Conservation (phyloP, 2,888 invertebrate species). For the Sceliomorpha sp. region DNA sequence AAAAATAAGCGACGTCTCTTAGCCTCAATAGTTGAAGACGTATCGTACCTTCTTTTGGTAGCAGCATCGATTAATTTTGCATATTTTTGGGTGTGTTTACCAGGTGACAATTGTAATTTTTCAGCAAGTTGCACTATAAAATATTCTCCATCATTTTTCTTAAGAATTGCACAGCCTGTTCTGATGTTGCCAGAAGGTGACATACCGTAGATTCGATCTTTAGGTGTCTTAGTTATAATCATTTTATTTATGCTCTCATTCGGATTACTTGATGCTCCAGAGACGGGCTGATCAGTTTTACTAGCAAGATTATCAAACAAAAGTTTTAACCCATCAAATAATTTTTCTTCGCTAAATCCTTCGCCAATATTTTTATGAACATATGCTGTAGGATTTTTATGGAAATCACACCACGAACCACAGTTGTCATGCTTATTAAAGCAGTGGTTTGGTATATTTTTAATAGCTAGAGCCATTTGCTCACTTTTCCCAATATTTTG, state of each 20-base stretch:
- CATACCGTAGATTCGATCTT: slow-evolving; percentile 31
- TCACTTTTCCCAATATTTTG: slow-evolving; percentile 36
- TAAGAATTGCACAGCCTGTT: too few relatives aligned
- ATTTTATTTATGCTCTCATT: slow-evolving; percentile 55
- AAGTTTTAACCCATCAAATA: slow-evolving; percentile 31
- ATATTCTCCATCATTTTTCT: too few relatives aligned
- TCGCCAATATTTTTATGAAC: slow-evolving; percentile 41
- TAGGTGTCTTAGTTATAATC: slow-evolving; percentile 49
- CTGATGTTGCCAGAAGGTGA: too few relatives aligned
- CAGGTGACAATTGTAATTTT: too few relatives aligned
- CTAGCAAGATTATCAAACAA: slow-evolving; percentile 40
- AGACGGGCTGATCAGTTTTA: slow-evolving; percentile 32
- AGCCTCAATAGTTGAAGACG: too few relatives aligned
- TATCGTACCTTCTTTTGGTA: too few relatives aligned
- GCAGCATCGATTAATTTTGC: too few relatives aligned
- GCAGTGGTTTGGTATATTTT: slow-evolving; percentile 50
- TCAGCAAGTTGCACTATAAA: too few relatives aligned
- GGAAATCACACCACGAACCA: slow-evolving; percentile 50
- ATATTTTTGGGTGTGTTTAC: too few relatives aligned
- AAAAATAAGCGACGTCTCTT: too few relatives aligned
- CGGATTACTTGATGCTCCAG: slow-evolving; percentile 46
- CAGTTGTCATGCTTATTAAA: slow-evolving; percentile 53
- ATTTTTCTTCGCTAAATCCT: slow-evolving; percentile 38
- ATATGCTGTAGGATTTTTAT: slow-evolving; percentile 37
- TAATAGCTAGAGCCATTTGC: slow-evolving; percentile 36